Evolutionary conservation across 2,113 vertebrate genomes (phyloP).

Genomic region (Rhinopomastus cyanomelas): DNA sequence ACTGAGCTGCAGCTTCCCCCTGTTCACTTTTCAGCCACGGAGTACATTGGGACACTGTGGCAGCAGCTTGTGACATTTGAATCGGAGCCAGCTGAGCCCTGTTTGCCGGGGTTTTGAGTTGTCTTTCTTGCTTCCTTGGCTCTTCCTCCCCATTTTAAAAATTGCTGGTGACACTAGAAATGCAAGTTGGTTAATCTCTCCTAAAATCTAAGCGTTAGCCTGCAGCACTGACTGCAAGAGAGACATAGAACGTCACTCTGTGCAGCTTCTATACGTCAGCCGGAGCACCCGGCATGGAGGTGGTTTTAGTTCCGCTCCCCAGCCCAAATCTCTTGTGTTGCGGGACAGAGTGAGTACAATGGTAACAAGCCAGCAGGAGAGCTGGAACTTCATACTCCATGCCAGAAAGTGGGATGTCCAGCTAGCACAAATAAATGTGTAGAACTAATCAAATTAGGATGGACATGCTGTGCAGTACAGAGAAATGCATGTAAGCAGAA

Average conservation of each 20-base stretch:
- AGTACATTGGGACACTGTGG: neutral
- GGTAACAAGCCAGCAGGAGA: constrained; percentile 60
- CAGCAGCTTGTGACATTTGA: constrained; percentile 48
- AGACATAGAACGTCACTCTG: constrained; percentile 5
- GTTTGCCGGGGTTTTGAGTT: neutral
- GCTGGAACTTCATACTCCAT: constrained; percentile 56
- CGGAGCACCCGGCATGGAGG: neutral
- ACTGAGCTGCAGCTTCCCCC: constrained; percentile 37
- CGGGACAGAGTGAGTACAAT: constrained; percentile 55
- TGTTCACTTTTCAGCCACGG: constrained; percentile 44
- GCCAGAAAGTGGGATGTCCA: constrained; percentile 62
- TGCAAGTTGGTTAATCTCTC: constrained; percentile 45
- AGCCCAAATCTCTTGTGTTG: constrained; percentile 33
- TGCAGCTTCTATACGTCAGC: neutral
- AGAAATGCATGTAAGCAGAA: constrained; percentile 72
- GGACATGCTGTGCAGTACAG: constrained; percentile 70
- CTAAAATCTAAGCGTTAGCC: constrained; percentile 31
- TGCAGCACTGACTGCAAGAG: constrained; percentile 3
- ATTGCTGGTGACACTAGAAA: constrained; percentile 24
- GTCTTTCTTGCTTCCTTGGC: constrained; percentile 42
- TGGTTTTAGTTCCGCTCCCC: constrained; percentile 50
- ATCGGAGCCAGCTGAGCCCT: neutral
- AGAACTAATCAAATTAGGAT: constrained; percentile 74
- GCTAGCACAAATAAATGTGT: constrained; percentile 70
- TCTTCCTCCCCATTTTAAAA: constrained; percentile 5